phyloP scores from a whole-genome alignment of 2,888 invertebrate species.

The Dugesia japonica region DNA sequence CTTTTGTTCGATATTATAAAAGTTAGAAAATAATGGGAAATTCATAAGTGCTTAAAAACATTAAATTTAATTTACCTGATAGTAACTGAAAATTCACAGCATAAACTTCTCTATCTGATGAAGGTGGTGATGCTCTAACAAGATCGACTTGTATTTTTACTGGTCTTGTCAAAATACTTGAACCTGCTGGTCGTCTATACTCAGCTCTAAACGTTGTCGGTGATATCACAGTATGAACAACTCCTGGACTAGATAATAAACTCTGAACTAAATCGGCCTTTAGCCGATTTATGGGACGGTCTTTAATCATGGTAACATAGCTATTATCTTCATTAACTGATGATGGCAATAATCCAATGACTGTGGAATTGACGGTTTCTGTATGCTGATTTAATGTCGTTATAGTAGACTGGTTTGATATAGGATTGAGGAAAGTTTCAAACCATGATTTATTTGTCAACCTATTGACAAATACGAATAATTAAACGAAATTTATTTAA shows the following conservation, averaged over 20 bases:
- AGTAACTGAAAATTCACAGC: slow-evolving; percentile 82
- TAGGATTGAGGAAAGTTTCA: slow-evolving; percentile 63
- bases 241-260: slow-evolving; percentile 45
- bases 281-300: slow-evolving; percentile 81
- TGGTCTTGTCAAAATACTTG: slow-evolving; percentile 86
- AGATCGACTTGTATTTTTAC: slow-evolving; percentile 66
- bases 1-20: too few relatives aligned
- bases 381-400: not conserved
- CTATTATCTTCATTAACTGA: slow-evolving; percentile 63
- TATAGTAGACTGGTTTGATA: not conserved
- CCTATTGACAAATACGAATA: slow-evolving; percentile 37
- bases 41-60: too few relatives aligned
- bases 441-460: slow-evolving; percentile 92
- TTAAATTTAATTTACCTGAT: slow-evolving; percentile 57
- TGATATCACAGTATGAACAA: slow-evolving; percentile 76
- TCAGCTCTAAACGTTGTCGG: slow-evolving; percentile 95
- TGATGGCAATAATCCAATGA: slow-evolving; percentile 54
- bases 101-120: slow-evolving; percentile 52
- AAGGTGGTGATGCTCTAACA: slow-evolving; percentile 40
- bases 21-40: too few relatives aligned
- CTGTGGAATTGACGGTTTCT: slow-evolving; percentile 32
- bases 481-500: too few relatives aligned
- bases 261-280: slow-evolving; percentile 91
- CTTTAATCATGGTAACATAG: slow-evolving; percentile 83
- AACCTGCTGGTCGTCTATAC: slow-evolving; percentile 76